Base-by-base conservation (phyloP, 2,113 vertebrate species). In the Regulus satrapa region DNA sequence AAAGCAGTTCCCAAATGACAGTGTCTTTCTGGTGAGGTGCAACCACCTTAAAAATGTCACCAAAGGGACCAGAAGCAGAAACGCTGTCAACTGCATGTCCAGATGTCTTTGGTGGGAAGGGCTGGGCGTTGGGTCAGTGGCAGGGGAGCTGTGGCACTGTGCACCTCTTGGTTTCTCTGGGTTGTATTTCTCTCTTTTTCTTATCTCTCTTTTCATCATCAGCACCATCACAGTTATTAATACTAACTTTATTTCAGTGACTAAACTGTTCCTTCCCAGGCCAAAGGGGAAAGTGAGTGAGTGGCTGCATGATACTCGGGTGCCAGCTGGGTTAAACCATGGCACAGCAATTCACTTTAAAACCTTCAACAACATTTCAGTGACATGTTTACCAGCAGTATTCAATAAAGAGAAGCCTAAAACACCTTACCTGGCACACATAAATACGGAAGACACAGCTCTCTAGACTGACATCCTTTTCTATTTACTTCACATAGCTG, bases 401-500 rank as follows among this genome's bases (percentile, higher is more conserved):
- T 32, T 61, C 18, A 38, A 31, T 26, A 20, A 80, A 78, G 3
- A 43, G 17, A 68, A 87, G 14, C n/a, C 78, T 23, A 28, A 76
- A 59, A 3, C 6, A 20, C 26, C 85, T 92, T 97, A 99, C 99
- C 99, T 97, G 99, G 98, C 23, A 99, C 98, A 88, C 99, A 99
- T 61, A 99, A 94, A 92, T 98, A 99, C 0, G 99, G 99, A 94
- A 99, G 98, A 69, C 99, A 99, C 51, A 98, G 98, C 62, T 98
- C 98, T 69, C 98, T 98, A 61, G 98, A 94, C 0, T 98, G 97
- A 96, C 99, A 99, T 32, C 99, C 99, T 85, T 98, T 99, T 66
- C 99, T 98, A 88, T 99, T 99, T 15, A 99, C 99, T 95, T 99
- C 99, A 96, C 99, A 99, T 19, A 99, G 84, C 85, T 99, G 98